Conservation (phyloP, 2,888 invertebrate genomes). For the Mesorhabditis spiculigera region DNA sequence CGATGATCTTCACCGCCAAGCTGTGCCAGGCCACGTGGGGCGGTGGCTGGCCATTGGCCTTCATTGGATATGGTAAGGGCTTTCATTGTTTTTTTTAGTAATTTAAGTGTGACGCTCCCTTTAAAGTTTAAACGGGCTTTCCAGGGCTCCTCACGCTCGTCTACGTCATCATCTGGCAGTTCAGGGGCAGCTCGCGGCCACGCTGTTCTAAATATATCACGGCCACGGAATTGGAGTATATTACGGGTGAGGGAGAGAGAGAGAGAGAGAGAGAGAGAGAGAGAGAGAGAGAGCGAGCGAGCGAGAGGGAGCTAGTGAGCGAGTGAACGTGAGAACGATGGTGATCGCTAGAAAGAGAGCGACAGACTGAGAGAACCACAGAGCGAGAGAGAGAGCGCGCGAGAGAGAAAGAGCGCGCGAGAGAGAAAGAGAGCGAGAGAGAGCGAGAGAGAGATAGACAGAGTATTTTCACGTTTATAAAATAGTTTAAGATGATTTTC, state of each 20-base stretch:
- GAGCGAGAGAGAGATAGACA: too few relatives aligned
- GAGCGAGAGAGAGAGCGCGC: too few relatives aligned
- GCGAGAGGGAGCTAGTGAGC: too few relatives aligned
- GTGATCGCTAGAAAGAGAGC: too few relatives aligned
- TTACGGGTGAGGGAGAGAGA: conserved; percentile 5
- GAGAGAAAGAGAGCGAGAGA: too few relatives aligned
- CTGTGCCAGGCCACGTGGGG: conserved; percentile 38
- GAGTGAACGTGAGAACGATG: too few relatives aligned
- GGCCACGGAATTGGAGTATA: conserved; percentile 40
- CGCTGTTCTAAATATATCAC: conserved; percentile 43
- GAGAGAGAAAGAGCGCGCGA: too few relatives aligned
- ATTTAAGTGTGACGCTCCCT: too few relatives aligned
- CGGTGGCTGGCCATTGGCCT: conserved; percentile 51
- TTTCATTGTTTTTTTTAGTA: too few relatives aligned
- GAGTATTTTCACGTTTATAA: background rate
- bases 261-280: too few relatives aligned
- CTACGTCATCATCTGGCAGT: conserved; percentile 42
- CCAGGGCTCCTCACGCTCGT: conserved; percentile 31
- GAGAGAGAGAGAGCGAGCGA: background rate
- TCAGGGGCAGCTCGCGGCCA: conserved; percentile 40
- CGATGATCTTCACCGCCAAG: conserved; percentile 50
- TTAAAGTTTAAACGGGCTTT: background rate
- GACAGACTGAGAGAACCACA: too few relatives aligned
- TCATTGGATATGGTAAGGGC: conserved; percentile 37
- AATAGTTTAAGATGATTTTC: background rate